These are phyloP conservation scores for Candoia aspera DNA, from an alignment of 2,113 vertebrate genomes.

Conservation along the genomic window DNA sequence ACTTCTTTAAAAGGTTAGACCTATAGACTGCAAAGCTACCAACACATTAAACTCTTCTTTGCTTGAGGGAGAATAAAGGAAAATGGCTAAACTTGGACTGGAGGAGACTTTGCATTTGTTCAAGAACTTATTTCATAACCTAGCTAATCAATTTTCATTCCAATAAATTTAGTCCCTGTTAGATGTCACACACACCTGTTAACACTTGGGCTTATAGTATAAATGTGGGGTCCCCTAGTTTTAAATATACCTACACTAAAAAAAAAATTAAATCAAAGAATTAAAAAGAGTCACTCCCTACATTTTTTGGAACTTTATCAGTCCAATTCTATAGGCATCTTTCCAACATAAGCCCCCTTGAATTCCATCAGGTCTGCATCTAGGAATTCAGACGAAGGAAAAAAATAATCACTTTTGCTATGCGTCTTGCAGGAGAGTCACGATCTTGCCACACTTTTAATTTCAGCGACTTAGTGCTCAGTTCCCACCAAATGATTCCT, in stretches of 20 bases:
- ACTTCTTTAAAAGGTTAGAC: background rate
- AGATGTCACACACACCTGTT: background rate
- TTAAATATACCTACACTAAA: background rate
- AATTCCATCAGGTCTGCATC: too few relatives aligned
- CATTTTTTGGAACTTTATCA: background rate
- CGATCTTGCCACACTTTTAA: too few relatives aligned
- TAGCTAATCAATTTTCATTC: background rate
- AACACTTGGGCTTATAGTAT: background rate
- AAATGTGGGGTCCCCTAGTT: background rate
- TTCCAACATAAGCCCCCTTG: too few relatives aligned
- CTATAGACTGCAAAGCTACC: background rate
- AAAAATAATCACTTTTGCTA: too few relatives aligned
- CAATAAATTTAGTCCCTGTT: background rate
- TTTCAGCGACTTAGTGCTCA: too few relatives aligned
- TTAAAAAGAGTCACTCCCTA: background rate
- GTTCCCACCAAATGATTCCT: too few relatives aligned
- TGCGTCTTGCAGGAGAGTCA: too few relatives aligned
- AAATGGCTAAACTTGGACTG: background rate
- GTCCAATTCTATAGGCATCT: too few relatives aligned
- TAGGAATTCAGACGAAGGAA: too few relatives aligned
- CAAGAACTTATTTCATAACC: background rate
- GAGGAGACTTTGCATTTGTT: background rate
- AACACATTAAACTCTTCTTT: background rate
- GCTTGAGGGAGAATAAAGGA: background rate
- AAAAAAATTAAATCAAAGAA: background rate